Percentiles rank a stretch among this genome's conserved stretches.
phyloP scores from a whole-genome alignment of 2,888 invertebrate species.

The Drosophila kuntzei region DNA sequence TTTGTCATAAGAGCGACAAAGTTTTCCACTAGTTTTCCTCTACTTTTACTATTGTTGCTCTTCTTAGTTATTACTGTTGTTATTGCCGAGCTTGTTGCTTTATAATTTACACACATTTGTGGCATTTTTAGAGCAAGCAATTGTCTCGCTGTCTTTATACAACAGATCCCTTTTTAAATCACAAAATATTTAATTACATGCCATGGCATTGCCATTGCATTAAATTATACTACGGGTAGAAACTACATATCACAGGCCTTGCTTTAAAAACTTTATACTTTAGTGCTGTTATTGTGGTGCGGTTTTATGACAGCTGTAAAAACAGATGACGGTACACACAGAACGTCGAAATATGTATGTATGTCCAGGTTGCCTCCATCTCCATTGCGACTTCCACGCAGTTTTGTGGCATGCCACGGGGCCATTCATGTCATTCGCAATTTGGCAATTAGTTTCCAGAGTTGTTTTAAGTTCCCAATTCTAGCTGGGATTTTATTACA shows the following conservation, averaged over 20 bases:
- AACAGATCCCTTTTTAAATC: slow-evolving; percentile 66
- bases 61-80: slow-evolving; percentile 50
- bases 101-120: slow-evolving; percentile 77
- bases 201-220: slow-evolving; percentile 51
- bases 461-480: slow-evolving; percentile 41
- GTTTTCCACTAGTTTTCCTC: slow-evolving; percentile 62
- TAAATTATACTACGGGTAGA: slow-evolving; percentile 64
- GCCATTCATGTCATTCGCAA: slow-evolving; percentile 32
- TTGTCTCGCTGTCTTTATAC: slow-evolving; percentile 56
- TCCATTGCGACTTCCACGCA: slow-evolving; percentile 20
- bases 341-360: slow-evolving; percentile 15
- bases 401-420: slow-evolving; percentile 27
- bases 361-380: slow-evolving; percentile 23
- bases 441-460: slow-evolving; percentile 58
- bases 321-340: slow-evolving; percentile 65
- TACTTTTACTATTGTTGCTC: slow-evolving; percentile 53
- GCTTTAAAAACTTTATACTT: slow-evolving; percentile 64
- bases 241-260: slow-evolving; percentile 30
- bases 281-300: slow-evolving; percentile 48
- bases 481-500: slow-evolving; percentile 11
- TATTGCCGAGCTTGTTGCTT: slow-evolving; percentile 43
- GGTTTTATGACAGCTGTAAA: slow-evolving; percentile 76
- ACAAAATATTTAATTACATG: slow-evolving; percentile 76
- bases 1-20: slow-evolving; percentile 76
- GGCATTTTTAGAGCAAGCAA: slow-evolving; percentile 79